These are phyloP conservation scores for Circaetus gallicus DNA, from an alignment of 2,113 vertebrate species.

Conservation along the genomic window DNA sequence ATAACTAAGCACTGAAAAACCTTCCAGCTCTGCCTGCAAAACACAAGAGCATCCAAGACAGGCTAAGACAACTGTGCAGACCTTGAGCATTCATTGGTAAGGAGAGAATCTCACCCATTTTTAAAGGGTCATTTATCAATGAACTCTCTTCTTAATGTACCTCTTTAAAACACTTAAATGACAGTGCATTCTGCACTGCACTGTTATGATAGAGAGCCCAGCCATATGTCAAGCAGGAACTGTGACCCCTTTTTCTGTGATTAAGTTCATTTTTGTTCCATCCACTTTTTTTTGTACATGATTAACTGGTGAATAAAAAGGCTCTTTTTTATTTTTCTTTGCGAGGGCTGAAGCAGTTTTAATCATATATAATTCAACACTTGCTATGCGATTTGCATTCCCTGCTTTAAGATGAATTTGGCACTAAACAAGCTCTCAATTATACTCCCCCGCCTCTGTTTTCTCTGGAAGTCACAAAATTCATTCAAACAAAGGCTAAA, in stretches of 20 bases:
- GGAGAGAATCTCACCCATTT: not conserved
- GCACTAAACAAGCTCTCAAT: slow-evolving; percentile 52
- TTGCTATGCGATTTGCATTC: not conserved
- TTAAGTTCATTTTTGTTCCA: slow-evolving; percentile 41
- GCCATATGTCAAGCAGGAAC: not conserved
- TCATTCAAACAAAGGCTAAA: slow-evolving; percentile 52
- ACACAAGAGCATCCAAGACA: not conserved
- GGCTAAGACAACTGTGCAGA: not conserved
- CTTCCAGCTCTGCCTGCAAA: not conserved
- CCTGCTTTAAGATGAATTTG: slow-evolving; percentile 46
- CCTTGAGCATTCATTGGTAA: not conserved
- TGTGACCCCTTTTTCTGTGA: slow-evolving; percentile 35
- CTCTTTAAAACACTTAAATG: slow-evolving; percentile 5
- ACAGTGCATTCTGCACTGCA: not conserved
- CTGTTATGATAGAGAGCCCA: not conserved
- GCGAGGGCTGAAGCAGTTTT: slow-evolving; percentile 14
- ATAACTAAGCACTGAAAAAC: not conserved
- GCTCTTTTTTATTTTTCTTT: slow-evolving; percentile 4
- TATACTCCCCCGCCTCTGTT: slow-evolving; percentile 32
- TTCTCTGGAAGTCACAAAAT: slow-evolving; percentile 62
- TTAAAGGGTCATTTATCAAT: slow-evolving; percentile 13
- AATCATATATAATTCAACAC: slow-evolving; percentile 38
- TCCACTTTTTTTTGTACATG: not conserved
- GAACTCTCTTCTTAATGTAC: not conserved
- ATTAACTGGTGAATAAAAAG: slow-evolving; percentile 34